Conservation (phyloP, 2,113 vertebrate genomes). For the Alethe castanea region DNA sequence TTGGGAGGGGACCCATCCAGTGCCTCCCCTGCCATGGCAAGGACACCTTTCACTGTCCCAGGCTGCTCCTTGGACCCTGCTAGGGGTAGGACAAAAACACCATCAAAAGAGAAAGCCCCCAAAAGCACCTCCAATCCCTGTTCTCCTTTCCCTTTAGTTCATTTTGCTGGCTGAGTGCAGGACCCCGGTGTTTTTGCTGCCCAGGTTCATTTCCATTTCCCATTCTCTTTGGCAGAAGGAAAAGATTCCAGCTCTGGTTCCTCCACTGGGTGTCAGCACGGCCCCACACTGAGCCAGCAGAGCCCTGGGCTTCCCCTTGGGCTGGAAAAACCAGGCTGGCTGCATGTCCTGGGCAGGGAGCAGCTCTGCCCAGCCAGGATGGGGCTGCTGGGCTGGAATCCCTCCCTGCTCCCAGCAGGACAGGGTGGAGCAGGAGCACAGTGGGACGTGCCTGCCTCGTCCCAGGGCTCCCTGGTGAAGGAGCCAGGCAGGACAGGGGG, state of each 20-base stretch:
- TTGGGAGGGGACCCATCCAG: background rate
- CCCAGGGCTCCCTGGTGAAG: background rate
- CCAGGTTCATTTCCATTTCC: background rate
- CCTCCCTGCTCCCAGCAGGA: background rate
- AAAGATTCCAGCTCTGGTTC: accelerated
- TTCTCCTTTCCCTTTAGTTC: background rate
- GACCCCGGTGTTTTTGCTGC: accelerated
- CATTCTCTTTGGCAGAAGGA: accelerated
- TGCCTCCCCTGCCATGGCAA: background rate
- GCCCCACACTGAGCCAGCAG: accelerated
- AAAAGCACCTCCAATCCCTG: accelerated
- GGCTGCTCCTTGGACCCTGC: background rate
- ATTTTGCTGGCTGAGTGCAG: background rate
- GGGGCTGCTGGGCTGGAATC: background rate
- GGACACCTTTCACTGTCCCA: background rate
- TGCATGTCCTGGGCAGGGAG: background rate
- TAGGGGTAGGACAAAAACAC: background rate
- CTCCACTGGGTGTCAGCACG: conserved; percentile 63
- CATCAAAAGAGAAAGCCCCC: accelerated
- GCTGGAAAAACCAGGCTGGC: background rate
- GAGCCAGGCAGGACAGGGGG: background rate
- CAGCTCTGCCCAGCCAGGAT: background rate
- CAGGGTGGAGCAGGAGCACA: background rate
- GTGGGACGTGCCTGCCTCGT: background rate
- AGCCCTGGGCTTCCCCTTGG: background rate